These are phyloP conservation scores for Pyrocephalus nanus DNA, from an alignment of 2,797 vertebrate species.

Conservation along the genomic window DNA sequence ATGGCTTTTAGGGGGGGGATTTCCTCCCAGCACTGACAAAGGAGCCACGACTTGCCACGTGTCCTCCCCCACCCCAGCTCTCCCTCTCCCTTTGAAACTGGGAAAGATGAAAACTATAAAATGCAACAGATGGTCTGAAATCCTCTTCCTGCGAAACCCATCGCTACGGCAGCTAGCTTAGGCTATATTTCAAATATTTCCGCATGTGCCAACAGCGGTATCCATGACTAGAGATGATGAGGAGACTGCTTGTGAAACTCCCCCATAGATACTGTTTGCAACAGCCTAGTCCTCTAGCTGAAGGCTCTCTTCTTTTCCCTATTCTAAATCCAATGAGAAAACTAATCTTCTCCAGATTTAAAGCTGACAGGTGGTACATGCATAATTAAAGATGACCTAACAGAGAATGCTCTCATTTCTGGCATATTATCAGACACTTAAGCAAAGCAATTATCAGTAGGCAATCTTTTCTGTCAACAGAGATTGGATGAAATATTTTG, in stretches of 20 bases:
- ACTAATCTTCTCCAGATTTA: slow-evolving; percentile 72
- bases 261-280: slow-evolving; percentile 63
- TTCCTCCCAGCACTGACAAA: not conserved
- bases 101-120: slow-evolving; percentile 67
- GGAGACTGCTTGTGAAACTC: slow-evolving; percentile 58
- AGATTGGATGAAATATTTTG: slow-evolving; percentile 73
- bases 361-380: slow-evolving; percentile 79
- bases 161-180: slow-evolving; percentile 43
- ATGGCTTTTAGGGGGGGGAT: not conserved
- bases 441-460: slow-evolving; percentile 81
- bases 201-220: slow-evolving; percentile 36
- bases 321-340: slow-evolving; percentile 58
- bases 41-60: not conserved
- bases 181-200: slow-evolving; percentile 67
- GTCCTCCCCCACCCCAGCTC: not conserved
- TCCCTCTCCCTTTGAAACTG: slow-evolving; percentile 50
- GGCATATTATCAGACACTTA: slow-evolving; percentile 80
- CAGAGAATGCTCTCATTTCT: slow-evolving; percentile 78
- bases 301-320: slow-evolving; percentile 63
- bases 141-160: slow-evolving; percentile 59
- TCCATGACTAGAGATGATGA: slow-evolving; percentile 55
- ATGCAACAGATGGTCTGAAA: slow-evolving; percentile 74
- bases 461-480: slow-evolving; percentile 78
- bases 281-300: slow-evolving; percentile 59
- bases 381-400: slow-evolving; percentile 82